Base-by-base conservation (phyloP, 2,888 invertebrate species). In the Sympetrum striolatum region DNA sequence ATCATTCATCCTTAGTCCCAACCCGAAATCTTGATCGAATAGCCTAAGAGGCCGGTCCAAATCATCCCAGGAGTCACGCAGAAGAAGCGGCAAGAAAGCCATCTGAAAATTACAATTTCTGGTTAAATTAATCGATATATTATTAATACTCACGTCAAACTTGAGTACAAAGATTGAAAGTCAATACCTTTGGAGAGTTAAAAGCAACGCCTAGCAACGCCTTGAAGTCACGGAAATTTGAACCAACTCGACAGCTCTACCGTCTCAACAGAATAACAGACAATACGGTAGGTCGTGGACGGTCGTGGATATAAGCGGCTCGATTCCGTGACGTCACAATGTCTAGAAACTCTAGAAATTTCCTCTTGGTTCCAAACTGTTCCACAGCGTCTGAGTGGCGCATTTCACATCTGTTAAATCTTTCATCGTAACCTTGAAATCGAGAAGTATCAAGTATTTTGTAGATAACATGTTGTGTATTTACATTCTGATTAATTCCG, bases 101-200 rank as follows among this genome's bases (percentile, higher is more conserved):
- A 91, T 91, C 91, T 91, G 64, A 37, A 80, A 90, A 92, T 93
- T 93, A 18, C 18, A 53, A 53, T 18, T 3, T 14, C 73, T 14
- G 14, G 12, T 73, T 31, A 14, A 0, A 25, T 12, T 1, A 73
- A 0, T 1, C 5, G 10, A 31, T 12, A 25, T 25, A 14, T 3
- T 10, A 64, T 14, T 12, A 31, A 73, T 73, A 0, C 25, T 31
- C 31, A 31, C 1, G 5, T 6, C 15, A 31, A 73, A 14, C 31
- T 73, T 25, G 44, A 1, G 44, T 8, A 44, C 10, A 8, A 31
- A 73, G 1, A 73, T 15, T 10, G n/a, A n/a, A n/a, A n/a, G 31
- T 14, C 2, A 22, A 31, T 73, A 31, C 25, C 31, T 25, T 14
- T 6, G 31, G 31, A 73, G 10, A 22, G 25, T 31, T 73, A 0